Conservation (phyloP, 1,140 invertebrate species). For the Stenopsyche tienmushanensis region DNA sequence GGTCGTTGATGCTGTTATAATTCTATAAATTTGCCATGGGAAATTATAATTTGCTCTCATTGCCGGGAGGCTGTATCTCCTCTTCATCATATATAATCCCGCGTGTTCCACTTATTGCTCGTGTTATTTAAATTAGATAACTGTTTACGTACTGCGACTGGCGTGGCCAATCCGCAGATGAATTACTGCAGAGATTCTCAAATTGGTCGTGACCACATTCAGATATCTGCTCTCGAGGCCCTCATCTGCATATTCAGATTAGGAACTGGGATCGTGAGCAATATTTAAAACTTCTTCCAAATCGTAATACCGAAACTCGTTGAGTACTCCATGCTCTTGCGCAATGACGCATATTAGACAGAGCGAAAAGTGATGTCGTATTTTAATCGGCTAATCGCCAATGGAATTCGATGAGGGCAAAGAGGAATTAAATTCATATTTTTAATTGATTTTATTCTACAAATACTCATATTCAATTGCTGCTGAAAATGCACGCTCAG, state of each 20-base stretch:
- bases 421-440: too few relatives aligned
- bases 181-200: constrained; percentile 7
- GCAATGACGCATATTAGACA: too few relatives aligned
- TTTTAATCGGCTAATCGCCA: too few relatives aligned
- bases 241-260: background rate
- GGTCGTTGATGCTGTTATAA: constrained; percentile 11
- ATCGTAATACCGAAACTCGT: too few relatives aligned
- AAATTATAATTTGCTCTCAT: constrained; percentile 5
- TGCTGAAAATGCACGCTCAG: too few relatives aligned
- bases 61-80: background rate
- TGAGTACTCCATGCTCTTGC: too few relatives aligned
- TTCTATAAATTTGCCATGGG: constrained; percentile 24
- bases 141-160: constrained; percentile 34
- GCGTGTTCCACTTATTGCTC: constrained; percentile 37
- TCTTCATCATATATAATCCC: background rate
- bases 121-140: constrained; percentile 41
- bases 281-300: too few relatives aligned
- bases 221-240: too few relatives aligned
- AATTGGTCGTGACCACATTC: constrained; percentile 1
- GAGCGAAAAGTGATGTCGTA: too few relatives aligned
- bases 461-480: too few relatives aligned
- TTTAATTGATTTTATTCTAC: too few relatives aligned
- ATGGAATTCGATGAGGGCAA: too few relatives aligned
- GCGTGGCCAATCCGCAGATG: constrained; percentile 9
- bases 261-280: background rate